Evolutionary conservation across 2,888 invertebrate species (phyloP).

Genomic region (Caenorhabditis doughertyi): DNA sequence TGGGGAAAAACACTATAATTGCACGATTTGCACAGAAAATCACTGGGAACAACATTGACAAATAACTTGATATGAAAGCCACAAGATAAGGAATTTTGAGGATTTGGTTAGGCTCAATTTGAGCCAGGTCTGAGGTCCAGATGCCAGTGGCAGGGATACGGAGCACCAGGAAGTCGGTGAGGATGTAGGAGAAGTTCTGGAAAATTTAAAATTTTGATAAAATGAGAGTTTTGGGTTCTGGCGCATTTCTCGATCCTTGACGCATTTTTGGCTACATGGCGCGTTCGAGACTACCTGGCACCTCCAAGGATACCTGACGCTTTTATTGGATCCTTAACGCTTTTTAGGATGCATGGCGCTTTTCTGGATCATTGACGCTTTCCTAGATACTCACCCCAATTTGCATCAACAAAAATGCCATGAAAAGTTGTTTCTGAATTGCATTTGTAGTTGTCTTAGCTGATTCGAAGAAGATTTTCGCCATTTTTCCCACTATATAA

Average conservation of each 20-base stretch:
- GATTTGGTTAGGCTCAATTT: constrained; percentile 19
- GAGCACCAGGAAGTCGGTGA: constrained; percentile 39
- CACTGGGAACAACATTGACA: constrained; percentile 27
- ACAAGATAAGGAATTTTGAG: constrained; percentile 40
- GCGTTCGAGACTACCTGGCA: too few relatives aligned
- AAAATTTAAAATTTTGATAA: neutral
- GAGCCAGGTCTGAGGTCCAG: constrained; percentile 16
- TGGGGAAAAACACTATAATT: constrained; percentile 45
- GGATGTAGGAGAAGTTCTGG: constrained; percentile 44
- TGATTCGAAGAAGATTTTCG: neutral
- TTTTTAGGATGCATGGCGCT: neutral
- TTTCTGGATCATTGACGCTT: neutral
- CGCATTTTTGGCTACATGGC: neutral
- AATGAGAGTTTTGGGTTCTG: neutral
- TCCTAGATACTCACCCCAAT: constrained; percentile 23
- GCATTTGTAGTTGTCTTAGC: neutral
- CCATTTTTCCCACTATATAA: constrained; percentile 29
- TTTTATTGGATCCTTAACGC: too few relatives aligned
- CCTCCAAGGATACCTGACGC: too few relatives aligned
- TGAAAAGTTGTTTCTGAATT: constrained; percentile 29
- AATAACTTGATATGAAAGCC: constrained; percentile 36
- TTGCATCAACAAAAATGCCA: constrained; percentile 43
- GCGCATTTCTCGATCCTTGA: neutral
- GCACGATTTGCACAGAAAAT: constrained; percentile 43
- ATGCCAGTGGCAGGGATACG: constrained; percentile 38